Evolutionary conservation across 2,113 vertebrate species (phyloP), one percentile per base, ranked within the genome.

Genomic region (Junco hyemalis): DNA sequence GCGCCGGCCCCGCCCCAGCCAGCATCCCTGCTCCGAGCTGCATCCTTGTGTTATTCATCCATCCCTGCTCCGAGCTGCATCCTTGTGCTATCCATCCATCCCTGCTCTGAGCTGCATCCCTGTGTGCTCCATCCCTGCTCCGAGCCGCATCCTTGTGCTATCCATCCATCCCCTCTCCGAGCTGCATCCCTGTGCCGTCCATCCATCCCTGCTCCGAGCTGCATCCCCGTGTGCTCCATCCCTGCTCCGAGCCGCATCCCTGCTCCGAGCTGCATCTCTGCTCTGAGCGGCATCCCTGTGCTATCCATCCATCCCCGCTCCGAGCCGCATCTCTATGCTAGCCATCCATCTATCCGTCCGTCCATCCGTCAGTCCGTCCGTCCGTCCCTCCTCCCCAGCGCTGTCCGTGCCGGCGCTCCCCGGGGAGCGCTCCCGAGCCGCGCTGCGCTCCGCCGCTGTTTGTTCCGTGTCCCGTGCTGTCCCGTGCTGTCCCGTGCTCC

Each of bases 331-430:
- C 53, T 38, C 48, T 53, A 38, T 14, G 76, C 38, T 14, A 1
- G 23, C 31, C n/a, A 1, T 31, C 26, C 28, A 0, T 19, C 40
- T 12, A 0, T 42, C 47, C 6, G 0, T 56, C 42, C 6, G 1
- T 57, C 42, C 22, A 0, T 42, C 47, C 6, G 0, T 56, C 42
- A 5, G 1, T 57, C 42, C 22, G 4, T 69, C 54, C 12, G 2
- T 60, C 60, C 1, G 12, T 60, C 21, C 26, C 5, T 60, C 40
- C 61, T 14, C 7, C 38, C 40, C 50, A 50, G 4, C 29, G 33
- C 51, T 56, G 51, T 48, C 64, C 45, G 56, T 44, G 45, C 65
- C 44, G 35, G 35, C 66, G 68, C 59, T 73, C 59, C 81, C 81
- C 29, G 28, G 69, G 59, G 69, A 84, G 69, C 81, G 81, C 70